Conservation (phyloP, 1,140 invertebrate species). For the Antheraea pernyi region DNA sequence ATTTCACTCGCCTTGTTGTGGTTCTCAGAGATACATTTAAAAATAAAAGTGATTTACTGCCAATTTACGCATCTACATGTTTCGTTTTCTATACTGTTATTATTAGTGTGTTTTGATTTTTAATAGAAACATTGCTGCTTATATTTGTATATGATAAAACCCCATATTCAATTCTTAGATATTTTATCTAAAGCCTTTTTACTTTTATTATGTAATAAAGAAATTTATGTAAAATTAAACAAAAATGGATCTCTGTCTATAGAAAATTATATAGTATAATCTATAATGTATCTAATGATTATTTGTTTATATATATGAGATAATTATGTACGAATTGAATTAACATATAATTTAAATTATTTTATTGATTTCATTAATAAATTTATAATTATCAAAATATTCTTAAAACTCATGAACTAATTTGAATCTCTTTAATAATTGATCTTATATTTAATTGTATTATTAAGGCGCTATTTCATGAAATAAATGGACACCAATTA, state of each 20-base stretch:
- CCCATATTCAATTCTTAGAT: too few relatives aligned
- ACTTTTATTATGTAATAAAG: too few relatives aligned
- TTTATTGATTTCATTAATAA: not conserved
- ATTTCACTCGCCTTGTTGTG: conserved; percentile 64
- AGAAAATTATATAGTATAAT: not conserved
- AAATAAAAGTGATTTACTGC: not conserved
- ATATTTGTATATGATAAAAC: too few relatives aligned
- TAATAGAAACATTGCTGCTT: too few relatives aligned
- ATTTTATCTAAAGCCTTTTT: too few relatives aligned
- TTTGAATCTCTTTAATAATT: not conserved
- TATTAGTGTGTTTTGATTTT: too few relatives aligned
- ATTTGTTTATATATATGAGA: not conserved
- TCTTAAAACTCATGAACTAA: not conserved
- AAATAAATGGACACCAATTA: conserved; percentile 3
- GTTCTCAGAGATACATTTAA: conserved; percentile 39
- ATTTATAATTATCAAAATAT: not conserved
- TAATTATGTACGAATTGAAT: not conserved
- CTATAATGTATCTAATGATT: too few relatives aligned
- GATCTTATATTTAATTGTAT: not conserved
- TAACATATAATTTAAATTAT: too few relatives aligned
- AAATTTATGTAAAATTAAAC: too few relatives aligned
- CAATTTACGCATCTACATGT: too few relatives aligned
- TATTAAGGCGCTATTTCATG: not conserved
- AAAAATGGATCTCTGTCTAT: too few relatives aligned
- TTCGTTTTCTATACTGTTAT: too few relatives aligned